Conservation (phyloP, 2,113 vertebrate species). For the Notiomystis cincta region DNA sequence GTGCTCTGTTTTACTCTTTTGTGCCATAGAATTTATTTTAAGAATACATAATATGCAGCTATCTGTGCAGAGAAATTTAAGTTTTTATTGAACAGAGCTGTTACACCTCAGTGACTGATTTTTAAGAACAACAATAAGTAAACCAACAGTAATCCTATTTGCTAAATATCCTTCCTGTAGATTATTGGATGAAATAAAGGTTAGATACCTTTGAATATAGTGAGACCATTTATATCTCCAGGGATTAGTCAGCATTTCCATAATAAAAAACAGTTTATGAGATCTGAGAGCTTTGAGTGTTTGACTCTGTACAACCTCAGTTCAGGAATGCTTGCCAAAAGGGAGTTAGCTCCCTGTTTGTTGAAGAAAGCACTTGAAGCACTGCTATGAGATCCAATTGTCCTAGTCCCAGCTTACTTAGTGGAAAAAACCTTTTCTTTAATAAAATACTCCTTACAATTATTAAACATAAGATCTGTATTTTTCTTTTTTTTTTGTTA, state of each 20-base stretch:
- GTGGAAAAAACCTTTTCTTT: neutral
- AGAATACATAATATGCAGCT: neutral
- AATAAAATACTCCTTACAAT: neutral
- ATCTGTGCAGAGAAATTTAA: neutral
- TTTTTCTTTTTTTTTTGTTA: neutral
- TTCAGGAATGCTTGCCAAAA: neutral
- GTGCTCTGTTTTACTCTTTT: rapidly evolving
- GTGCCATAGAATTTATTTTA: neutral
- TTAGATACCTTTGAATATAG: neutral
- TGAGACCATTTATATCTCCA: neutral
- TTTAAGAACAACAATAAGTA: neutral
- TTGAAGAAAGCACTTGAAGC: neutral
- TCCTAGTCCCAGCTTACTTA: neutral
- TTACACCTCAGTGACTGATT: neutral
- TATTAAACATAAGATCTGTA: neutral
- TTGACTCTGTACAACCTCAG: neutral
- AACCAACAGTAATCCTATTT: neutral
- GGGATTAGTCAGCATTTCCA: neutral
- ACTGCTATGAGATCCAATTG: neutral
- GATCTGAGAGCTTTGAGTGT: neutral
- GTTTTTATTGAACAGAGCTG: neutral
- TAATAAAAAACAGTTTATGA: neutral
- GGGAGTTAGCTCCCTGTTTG: neutral
- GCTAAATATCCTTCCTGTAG: neutral
- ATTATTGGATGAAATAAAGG: neutral